Conservation (phyloP, 2,113 vertebrate genomes). For the Rutilus rutilus region DNA sequence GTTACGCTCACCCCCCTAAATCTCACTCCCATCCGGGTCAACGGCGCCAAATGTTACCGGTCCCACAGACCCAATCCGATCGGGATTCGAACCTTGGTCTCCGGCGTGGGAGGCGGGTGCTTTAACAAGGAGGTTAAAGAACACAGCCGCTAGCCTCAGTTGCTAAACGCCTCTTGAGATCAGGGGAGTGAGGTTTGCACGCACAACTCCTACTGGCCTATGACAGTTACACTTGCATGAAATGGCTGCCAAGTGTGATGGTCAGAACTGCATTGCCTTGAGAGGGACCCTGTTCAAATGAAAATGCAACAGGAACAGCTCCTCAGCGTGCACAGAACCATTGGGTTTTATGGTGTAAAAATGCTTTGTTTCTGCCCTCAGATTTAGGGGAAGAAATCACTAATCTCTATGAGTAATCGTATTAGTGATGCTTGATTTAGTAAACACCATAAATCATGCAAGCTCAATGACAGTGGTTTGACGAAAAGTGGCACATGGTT, state of each 20-base stretch:
- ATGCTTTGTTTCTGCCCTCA: constrained; percentile 5
- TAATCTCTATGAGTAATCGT: neutral
- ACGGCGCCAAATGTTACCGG: too few relatives aligned
- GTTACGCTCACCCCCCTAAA: too few relatives aligned
- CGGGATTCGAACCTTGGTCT: too few relatives aligned
- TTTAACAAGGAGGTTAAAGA: too few relatives aligned
- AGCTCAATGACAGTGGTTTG: constrained; percentile 5
- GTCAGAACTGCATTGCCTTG: neutral
- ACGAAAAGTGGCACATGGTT: constrained; percentile 28
- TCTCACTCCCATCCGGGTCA: too few relatives aligned
- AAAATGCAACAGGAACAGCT: neutral
- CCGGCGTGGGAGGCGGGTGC: too few relatives aligned
- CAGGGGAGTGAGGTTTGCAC: too few relatives aligned
- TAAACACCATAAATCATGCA: constrained; percentile 6
- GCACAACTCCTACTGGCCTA: too few relatives aligned
- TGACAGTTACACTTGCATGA: neutral
- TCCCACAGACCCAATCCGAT: too few relatives aligned
- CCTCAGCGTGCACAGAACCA: neutral
- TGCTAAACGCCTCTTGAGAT: too few relatives aligned
- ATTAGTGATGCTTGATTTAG: neutral
- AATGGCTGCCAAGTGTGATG: neutral
- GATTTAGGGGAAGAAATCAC: constrained; percentile 1
- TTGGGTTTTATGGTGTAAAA: neutral
- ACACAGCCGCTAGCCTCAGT: too few relatives aligned
- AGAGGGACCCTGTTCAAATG: neutral